phyloP scores from a whole-genome alignment of 1,140 invertebrate genomes.

The Polyergus mexicanus region DNA sequence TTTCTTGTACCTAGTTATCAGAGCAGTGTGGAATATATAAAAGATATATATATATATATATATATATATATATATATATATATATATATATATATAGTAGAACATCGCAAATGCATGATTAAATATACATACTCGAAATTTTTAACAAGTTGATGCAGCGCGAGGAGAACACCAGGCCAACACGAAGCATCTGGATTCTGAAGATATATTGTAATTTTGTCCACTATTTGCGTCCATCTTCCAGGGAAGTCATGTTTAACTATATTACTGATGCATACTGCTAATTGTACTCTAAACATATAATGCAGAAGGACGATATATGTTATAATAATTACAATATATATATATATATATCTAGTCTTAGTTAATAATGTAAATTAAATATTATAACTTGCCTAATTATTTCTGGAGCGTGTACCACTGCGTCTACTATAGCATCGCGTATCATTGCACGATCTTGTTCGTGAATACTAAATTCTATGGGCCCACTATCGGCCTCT shows the following conservation, averaged over 20 bases:
- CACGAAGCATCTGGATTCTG: constrained; percentile 93
- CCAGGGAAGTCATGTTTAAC: constrained; percentile 98
- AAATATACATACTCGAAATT: constrained; percentile 93
- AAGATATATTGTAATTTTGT: constrained; percentile 95
- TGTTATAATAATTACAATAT: constrained; percentile 13
- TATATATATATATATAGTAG: no score
- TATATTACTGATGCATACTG: constrained; percentile 96
- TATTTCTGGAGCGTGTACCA: constrained; percentile 96
- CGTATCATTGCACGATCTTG: constrained; percentile 97
- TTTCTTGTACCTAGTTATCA: constrained; percentile 92
- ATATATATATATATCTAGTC: background rate
- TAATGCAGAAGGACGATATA: constrained; percentile 54
- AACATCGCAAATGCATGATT: background rate
- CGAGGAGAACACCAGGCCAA: constrained; percentile 97
- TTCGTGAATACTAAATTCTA: constrained; percentile 97
- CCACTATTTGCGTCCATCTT: constrained; percentile 97
- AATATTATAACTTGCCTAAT: constrained; percentile 88
- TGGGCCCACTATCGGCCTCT: constrained; percentile 91
- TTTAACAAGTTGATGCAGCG: constrained; percentile 98
- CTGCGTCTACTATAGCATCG: constrained; percentile 97
- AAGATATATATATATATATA: no score
- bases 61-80: no score
- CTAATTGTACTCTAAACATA: constrained; percentile 93
- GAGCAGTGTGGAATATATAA: background rate
- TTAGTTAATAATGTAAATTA: background rate